Percentiles rank a stretch among this genome's conserved stretches.
Conservation (phyloP, 2,113 vertebrate species). For the Phaetusa simplex region DNA sequence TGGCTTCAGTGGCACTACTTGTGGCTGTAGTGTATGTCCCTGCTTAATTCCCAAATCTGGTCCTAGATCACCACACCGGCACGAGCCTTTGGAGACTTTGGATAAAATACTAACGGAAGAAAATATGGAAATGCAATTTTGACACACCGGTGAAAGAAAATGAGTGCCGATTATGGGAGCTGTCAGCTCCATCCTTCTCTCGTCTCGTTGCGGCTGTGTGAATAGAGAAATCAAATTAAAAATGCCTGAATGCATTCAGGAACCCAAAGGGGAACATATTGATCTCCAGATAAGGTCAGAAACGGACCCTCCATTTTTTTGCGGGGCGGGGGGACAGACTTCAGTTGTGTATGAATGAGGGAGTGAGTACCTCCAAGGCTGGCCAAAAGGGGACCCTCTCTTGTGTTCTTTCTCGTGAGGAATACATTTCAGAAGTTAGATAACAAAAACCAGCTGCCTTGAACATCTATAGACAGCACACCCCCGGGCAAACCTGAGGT, state of each 20-base stretch:
- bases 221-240: conserved; percentile 64
- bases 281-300: conserved; percentile 8
- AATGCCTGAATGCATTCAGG: not conserved
- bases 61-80: not conserved
- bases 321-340: not conserved
- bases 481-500: not conserved
- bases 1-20: not conserved
- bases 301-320: not conserved
- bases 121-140: conserved; percentile 39
- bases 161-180: conserved; percentile 31
- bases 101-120: not conserved
- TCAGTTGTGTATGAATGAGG: not conserved
- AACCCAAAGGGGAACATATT: not conserved
- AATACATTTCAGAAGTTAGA: not conserved
- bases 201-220: not conserved
- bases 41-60: not conserved
- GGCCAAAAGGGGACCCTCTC: not conserved
- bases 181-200: conserved; percentile 35
- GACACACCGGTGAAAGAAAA: not conserved
- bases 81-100: not conserved
- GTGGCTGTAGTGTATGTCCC: rapidly evolving
- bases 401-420: not conserved
- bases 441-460: not conserved
- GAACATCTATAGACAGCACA: not conserved
- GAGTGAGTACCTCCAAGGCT: not conserved